These are phyloP conservation scores for Drosophila monieri DNA, from an alignment of 2,888 invertebrate species.

Conservation along the genomic window DNA sequence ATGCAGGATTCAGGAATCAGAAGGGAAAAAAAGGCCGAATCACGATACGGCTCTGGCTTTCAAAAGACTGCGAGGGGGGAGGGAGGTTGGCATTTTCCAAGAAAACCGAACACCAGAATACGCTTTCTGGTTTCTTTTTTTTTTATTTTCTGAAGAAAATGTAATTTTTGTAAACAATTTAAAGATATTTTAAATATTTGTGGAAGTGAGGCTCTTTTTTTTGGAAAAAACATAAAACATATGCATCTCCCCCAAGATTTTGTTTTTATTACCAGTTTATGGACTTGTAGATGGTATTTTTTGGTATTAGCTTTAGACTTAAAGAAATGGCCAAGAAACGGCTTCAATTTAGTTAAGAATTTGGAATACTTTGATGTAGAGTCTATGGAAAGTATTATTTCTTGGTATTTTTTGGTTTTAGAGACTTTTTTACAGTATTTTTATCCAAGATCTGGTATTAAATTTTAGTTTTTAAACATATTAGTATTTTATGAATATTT, in stretches of 20 bases:
- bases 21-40: slow-evolving; percentile 46
- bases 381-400: too few relatives aligned
- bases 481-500: too few relatives aligned
- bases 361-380: too few relatives aligned
- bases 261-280: too few relatives aligned
- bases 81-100: background rate
- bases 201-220: background rate
- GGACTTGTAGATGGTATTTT: too few relatives aligned
- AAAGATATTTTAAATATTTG: background rate
- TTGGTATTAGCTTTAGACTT: background rate
- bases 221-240: too few relatives aligned
- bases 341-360: too few relatives aligned
- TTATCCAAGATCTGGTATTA: too few relatives aligned
- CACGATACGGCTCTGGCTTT: slow-evolving; percentile 43
- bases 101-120: slow-evolving; percentile 4
- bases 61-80: slow-evolving; percentile 18
- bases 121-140: background rate
- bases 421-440: too few relatives aligned
- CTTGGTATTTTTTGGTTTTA: too few relatives aligned
- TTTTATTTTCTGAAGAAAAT: background rate
- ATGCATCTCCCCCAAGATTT: too few relatives aligned
- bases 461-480: too few relatives aligned
- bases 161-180: background rate
- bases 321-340: background rate
- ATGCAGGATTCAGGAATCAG: background rate